These are phyloP conservation scores for Drosophila orosa DNA, from an alignment of 1,140 invertebrate genomes.

Conservation along the genomic window DNA sequence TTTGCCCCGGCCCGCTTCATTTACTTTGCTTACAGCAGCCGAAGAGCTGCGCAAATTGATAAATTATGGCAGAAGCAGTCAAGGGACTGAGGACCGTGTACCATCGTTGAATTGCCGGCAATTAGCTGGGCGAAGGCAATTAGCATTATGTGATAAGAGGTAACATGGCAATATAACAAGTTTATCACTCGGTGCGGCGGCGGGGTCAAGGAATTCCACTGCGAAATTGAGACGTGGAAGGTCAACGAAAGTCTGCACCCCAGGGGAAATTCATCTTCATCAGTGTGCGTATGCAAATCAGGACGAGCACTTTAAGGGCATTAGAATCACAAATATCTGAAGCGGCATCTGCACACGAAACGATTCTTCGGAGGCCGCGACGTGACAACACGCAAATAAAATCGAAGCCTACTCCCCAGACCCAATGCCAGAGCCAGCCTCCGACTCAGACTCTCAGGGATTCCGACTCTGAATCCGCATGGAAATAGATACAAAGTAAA, in stretches of 20 bases:
- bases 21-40: conserved; percentile 36
- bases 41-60: conserved; percentile 62
- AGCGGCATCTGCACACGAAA: conserved; percentile 36
- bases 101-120: conserved; percentile 60
- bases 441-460: conserved; percentile 7
- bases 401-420: conserved; percentile 47
- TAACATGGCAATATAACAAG: conserved; percentile 38
- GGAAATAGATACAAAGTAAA: conserved; percentile 77
- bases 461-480: conserved; percentile 13
- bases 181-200: conserved; percentile 33
- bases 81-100: not conserved
- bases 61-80: conserved; percentile 64
- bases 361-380: conserved; percentile 31
- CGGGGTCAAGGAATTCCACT: conserved; percentile 45
- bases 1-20: conserved; percentile 67
- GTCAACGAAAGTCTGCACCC: conserved; percentile 40
- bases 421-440: not conserved
- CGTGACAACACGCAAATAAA: conserved; percentile 54
- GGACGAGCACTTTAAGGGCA: conserved; percentile 65
- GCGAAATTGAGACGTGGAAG: conserved; percentile 61
- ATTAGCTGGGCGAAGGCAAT: conserved; percentile 66
- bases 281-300: conserved; percentile 64
- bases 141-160: conserved; percentile 65
- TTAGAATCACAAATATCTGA: conserved; percentile 76
- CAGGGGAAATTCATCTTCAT: conserved; percentile 10